Base-by-base conservation (phyloP, 2,113 vertebrate species). In the Toxostoma redivivum region DNA sequence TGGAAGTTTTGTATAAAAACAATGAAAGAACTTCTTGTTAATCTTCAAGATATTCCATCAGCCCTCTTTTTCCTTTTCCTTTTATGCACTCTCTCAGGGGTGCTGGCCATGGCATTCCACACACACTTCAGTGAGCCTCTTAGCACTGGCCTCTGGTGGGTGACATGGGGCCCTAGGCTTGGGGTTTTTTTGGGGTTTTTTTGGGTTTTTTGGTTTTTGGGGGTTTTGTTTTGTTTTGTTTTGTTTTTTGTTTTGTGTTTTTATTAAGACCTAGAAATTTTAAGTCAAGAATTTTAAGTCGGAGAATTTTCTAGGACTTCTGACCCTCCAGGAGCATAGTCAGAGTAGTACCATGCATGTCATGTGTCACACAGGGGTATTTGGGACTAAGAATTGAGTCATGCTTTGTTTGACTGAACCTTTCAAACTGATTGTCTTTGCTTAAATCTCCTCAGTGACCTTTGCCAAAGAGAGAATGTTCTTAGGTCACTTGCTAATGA, bases 401-500 rank as follows among this genome's bases (percentile, higher is more conserved):
- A 33, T 56, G 65, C 57, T 89, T 91, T 96, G 57, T 86, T 92
- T 91, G 54, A 88, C 90, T 77, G 69, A 93, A 77, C 54, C 54
- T 86, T 95, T 88, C 77, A 71, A 84, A 91, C 3, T 58, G 47
- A 84, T 62, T 94, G 72, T 71, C 88, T 93, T 92, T 92, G 82
- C 88, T 81, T 81, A 71, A 86, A 72, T 74, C 47, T 84, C 80
- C 72, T 57, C 50, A 13, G 9, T 87, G 92, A 96, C 94, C 95
- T 92, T 92, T 92, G 35, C 53, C 81, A 79, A 92, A 92, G 86
- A 91, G 62, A 77, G 77, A 70, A 74, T 57, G 48, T 79, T 86
- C 88, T 72, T 84, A 94, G 96, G 91, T 95, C 92, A 84, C 47
- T 92, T 87, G 69, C 62, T 95, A 88, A 94, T 82, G 78, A 83